Percentiles rank a stretch among this genome's conserved stretches.
phyloP scores from a whole-genome alignment of 2,113 vertebrate species.

The Patagioenas fasciata region DNA sequence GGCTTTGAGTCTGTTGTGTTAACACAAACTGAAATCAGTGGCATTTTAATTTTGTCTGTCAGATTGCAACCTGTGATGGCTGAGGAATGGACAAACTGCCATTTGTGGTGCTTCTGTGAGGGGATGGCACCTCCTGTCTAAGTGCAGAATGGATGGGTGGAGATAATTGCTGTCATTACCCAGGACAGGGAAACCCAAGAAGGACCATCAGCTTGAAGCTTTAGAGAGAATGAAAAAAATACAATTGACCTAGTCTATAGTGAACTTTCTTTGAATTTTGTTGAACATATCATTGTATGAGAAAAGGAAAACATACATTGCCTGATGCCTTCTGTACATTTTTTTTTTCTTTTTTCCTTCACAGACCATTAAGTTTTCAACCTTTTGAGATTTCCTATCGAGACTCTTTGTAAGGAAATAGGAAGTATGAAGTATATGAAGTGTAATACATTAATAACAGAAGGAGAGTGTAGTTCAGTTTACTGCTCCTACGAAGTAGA shows the following conservation, averaged over 20 bases:
- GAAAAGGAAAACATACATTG: not conserved
- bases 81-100: not conserved
- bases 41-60: conserved; percentile 1
- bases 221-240: not conserved
- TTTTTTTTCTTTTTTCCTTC: not conserved
- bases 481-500: not conserved
- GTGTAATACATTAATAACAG: not conserved
- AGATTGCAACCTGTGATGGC: not conserved
- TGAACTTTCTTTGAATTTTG: not conserved
- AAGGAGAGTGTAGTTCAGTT: not conserved
- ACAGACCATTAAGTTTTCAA: not conserved
- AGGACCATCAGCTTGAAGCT: not conserved
- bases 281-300: not conserved
- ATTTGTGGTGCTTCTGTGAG: not conserved
- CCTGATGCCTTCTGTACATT: not conserved
- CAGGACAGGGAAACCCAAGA: not conserved
- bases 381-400: not conserved
- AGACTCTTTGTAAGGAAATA: not conserved
- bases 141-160: not conserved
- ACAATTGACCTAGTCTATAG: not conserved
- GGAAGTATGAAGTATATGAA: not conserved
- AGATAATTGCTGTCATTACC: not conserved
- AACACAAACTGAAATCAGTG: not conserved
- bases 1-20: not conserved
- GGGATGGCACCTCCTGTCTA: not conserved